A percentile compares a stretch with the other conserved stretches of the same genome.
Conservation (phyloP, 2,888 invertebrate species). For the Lobophora halterata region DNA sequence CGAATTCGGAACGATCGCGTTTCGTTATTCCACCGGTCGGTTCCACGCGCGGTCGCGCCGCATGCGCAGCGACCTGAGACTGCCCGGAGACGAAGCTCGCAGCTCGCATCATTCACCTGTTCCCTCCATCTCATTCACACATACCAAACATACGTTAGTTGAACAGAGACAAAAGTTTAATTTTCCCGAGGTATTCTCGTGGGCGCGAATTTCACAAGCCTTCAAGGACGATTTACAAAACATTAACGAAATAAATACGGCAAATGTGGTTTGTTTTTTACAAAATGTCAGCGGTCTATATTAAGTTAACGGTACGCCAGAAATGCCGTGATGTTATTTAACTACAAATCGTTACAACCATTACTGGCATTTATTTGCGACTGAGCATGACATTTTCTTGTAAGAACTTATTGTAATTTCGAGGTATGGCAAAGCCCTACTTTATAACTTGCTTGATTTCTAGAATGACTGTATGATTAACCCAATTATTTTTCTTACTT, state of each 20-base stretch:
- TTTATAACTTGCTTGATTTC: no score
- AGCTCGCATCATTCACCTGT: conserved; percentile 55
- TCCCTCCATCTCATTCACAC: conserved; percentile 48
- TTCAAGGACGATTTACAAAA: conserved; percentile 70
- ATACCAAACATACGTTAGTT: conserved; percentile 34
- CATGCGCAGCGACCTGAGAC: conserved; percentile 70
- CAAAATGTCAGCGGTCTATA: conserved; percentile 55
- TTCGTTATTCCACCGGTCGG: conserved; percentile 48
- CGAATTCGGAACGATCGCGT: conserved; percentile 53
- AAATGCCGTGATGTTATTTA: conserved; percentile 5
- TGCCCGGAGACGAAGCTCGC: conserved; percentile 62
- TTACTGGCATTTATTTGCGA: conserved; percentile 1
- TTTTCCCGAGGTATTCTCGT: conserved; percentile 44
- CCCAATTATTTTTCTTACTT: no score
- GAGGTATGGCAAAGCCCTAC: no score
- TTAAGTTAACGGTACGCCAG: conserved; percentile 20
- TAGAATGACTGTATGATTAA: no score
- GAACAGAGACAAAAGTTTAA: conserved; percentile 51
- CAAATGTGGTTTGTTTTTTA: conserved; percentile 40
- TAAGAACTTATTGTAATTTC: no score
- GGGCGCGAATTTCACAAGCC: conserved; percentile 63
- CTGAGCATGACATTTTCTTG: neutral
- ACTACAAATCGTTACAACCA: neutral
- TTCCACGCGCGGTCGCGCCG: conserved; percentile 58
- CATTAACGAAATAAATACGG: conserved; percentile 48